Conservation (phyloP, 2,888 invertebrate species). For the Apotomis turbidana region DNA sequence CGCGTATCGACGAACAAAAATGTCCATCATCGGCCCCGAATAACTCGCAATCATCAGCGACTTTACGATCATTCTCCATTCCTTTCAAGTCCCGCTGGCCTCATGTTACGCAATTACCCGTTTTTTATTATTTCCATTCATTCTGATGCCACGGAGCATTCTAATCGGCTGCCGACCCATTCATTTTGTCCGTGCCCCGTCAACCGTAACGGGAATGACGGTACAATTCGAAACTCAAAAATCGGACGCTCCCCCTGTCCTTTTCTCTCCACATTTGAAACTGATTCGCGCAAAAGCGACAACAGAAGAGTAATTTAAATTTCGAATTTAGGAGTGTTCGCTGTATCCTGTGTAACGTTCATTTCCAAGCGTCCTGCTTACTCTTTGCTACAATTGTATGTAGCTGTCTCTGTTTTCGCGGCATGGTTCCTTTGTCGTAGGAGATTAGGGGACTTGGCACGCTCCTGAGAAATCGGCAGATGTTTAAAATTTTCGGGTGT, state of each 20-base stretch:
- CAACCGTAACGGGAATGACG: constrained; percentile 68
- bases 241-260: constrained; percentile 15
- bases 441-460: constrained; percentile 79
- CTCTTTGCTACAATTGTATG: constrained; percentile 41
- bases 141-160: constrained; percentile 73
- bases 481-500: constrained; percentile 67
- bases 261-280: neutral
- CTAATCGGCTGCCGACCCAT: constrained; percentile 76
- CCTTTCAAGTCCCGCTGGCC: constrained; percentile 57
- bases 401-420: constrained; percentile 58
- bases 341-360: constrained; percentile 73
- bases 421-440: constrained; percentile 73
- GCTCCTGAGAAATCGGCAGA: constrained; percentile 82
- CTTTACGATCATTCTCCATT: constrained; percentile 48
- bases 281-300: constrained; percentile 6
- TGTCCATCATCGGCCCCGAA: constrained; percentile 12
- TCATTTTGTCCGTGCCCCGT: constrained; percentile 80
- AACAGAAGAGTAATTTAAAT: neutral
- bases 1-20: constrained; percentile 2
- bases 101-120: constrained; percentile 73
- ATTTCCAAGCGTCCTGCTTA: constrained; percentile 56
- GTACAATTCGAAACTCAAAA: constrained; percentile 11
- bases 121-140: constrained; percentile 75
- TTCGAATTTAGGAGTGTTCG: constrained; percentile 6
- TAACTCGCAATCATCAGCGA: constrained; percentile 32